phyloP scores from a whole-genome alignment of 2,888 invertebrate genomes.

The Hemaris fuciformis region DNA sequence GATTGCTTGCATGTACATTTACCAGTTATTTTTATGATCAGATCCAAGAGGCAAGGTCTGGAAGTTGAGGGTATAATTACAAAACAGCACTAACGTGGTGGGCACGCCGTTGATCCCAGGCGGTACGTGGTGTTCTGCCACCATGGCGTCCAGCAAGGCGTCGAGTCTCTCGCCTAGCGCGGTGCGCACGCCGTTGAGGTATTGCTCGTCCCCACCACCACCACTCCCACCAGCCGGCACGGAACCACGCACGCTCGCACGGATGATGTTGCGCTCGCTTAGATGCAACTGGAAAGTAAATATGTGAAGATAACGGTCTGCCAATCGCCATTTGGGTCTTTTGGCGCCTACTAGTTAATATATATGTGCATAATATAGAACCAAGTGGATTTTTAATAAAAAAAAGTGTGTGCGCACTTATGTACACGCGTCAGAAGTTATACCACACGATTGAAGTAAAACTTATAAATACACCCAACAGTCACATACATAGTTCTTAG shows the following conservation, averaged over 20 bases:
- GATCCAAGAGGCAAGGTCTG: too few species aligned
- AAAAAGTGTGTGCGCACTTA: too few species aligned
- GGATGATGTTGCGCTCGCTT: slow-evolving; percentile 86
- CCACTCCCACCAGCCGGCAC: slow-evolving; percentile 70
- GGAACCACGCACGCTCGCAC: slow-evolving; percentile 82
- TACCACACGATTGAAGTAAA: too few species aligned
- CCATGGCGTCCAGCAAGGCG: slow-evolving; percentile 83
- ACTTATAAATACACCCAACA: too few species aligned
- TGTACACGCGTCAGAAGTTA: too few species aligned
- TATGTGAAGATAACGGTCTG: neutral
- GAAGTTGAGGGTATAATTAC: neutral
- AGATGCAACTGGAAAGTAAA: slow-evolving; percentile 82
- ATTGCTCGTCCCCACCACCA: slow-evolving; percentile 82
- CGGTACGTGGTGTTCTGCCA: slow-evolving; percentile 84
- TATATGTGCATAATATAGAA: too few species aligned
- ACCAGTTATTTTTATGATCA: too few species aligned
- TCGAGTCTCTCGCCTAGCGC: slow-evolving; percentile 86
- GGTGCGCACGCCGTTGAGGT: slow-evolving; percentile 83
- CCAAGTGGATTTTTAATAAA: too few species aligned
- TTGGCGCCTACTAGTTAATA: too few species aligned
- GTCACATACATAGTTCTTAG: too few species aligned
- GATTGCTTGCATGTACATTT: too few species aligned
- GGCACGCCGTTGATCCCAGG: slow-evolving; percentile 82
- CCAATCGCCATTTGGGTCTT: too few species aligned
- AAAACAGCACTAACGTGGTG: slow-evolving; percentile 49